These are phyloP conservation scores for Probosciger aterrimus DNA, from an alignment of 2,113 vertebrate species.

Conservation along the genomic window DNA sequence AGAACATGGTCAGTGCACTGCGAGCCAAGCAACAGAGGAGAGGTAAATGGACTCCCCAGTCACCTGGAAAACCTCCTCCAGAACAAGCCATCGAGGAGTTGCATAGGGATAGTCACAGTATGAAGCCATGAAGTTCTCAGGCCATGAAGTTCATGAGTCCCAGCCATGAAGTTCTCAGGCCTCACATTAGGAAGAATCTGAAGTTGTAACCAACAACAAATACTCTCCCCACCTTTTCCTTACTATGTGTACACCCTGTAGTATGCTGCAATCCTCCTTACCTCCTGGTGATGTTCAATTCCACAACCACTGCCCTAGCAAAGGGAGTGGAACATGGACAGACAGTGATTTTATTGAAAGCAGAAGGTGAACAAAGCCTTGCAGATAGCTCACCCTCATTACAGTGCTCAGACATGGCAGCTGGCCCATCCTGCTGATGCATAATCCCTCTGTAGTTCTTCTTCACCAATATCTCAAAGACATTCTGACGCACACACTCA, in stretches of 20 bases:
- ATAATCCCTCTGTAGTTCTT: not conserved
- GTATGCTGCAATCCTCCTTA: not conserved
- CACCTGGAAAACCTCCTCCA: not conserved
- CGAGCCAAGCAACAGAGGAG: not conserved
- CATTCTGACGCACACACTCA: not conserved
- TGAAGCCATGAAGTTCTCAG: not conserved
- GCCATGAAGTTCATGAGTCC: no score
- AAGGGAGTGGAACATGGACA: not conserved
- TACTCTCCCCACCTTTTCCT: not conserved
- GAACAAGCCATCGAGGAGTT: not conserved
- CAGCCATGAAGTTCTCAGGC: not conserved
- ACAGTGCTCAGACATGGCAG: accelerated
- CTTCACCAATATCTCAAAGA: not conserved
- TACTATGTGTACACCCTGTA: not conserved
- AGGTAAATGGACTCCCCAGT: not conserved
- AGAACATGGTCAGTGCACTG: not conserved
- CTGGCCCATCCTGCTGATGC: not conserved
- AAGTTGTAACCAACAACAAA: not conserved
- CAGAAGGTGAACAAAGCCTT: not conserved
- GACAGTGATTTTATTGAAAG: not conserved
- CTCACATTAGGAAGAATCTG: not conserved
- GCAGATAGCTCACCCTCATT: not conserved
- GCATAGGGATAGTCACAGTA: not conserved
- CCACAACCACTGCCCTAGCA: not conserved
- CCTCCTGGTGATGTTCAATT: not conserved